These are phyloP conservation scores for Chelonoidis abingdonii DNA, from an alignment of 2,113 vertebrate genomes.

Conservation along the genomic window DNA sequence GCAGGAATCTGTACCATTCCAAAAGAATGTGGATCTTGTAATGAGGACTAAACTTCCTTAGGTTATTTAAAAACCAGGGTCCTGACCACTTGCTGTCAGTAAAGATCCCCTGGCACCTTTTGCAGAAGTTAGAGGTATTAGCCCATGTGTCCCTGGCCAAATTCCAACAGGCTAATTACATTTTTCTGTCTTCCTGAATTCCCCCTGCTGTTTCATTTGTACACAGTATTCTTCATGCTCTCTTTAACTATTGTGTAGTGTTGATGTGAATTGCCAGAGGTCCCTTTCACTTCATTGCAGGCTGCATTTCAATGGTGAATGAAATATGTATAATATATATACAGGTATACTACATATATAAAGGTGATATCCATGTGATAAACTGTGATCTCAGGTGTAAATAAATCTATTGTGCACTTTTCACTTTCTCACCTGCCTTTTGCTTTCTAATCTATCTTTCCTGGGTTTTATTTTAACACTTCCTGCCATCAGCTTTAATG, in stretches of 20 bases:
- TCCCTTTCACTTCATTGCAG: neutral
- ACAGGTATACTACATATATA: neutral
- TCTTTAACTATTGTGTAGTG: neutral
- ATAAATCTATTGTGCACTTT: neutral
- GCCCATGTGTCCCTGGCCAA: neutral
- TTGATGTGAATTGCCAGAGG: neutral
- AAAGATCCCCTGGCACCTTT: neutral
- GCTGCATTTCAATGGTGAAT: neutral
- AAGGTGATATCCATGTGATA: fast-evolving
- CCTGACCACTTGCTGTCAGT: neutral
- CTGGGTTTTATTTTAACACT: neutral
- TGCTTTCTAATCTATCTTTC: neutral
- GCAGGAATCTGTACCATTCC: neutral
- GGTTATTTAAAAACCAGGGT: neutral
- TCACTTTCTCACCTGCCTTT: neutral
- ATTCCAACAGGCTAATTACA: neutral
- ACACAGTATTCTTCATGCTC: neutral
- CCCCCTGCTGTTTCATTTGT: neutral
- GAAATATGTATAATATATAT: neutral
- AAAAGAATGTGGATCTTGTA: neutral
- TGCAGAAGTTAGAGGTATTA: neutral
- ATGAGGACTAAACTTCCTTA: neutral
- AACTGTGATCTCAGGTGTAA: neutral
- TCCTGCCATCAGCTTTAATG: neutral
- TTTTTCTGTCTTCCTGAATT: neutral